phyloP scores from a whole-genome alignment of 2,113 vertebrate species.

The Pelmatolapia mariae region DNA sequence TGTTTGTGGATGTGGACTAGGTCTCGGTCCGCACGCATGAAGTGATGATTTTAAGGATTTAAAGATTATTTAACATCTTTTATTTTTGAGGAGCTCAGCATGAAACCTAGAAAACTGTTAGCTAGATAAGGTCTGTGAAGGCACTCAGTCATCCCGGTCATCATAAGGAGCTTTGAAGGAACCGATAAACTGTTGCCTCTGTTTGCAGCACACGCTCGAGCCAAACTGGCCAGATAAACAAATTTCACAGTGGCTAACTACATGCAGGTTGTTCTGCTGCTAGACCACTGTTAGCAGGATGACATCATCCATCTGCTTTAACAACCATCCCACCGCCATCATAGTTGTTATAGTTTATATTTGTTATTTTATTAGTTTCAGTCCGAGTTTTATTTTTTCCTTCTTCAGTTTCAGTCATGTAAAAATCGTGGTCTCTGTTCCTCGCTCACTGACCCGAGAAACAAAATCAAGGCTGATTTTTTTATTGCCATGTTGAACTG shows the following conservation, averaged over 20 bases:
- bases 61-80: neutral
- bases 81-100: neutral
- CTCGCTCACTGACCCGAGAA: neutral
- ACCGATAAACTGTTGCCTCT: neutral
- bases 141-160: neutral
- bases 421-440: neutral
- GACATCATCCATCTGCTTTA: neutral
- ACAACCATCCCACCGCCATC: neutral
- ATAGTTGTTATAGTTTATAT: neutral
- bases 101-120: neutral
- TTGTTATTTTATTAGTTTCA: neutral
- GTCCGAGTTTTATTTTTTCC: neutral
- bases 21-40: neutral
- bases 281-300: neutral
- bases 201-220: neutral
- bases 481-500: neutral
- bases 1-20: neutral
- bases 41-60: neutral
- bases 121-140: neutral
- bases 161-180: neutral
- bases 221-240: neutral
- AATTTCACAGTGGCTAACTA: neutral
- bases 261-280: neutral
- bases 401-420: neutral
- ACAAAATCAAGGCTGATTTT: neutral